A percentile compares a stretch with the other conserved stretches of the same genome.
Evolutionary conservation across 2,113 vertebrate genomes (phyloP).

Genomic region (Chlorodrepanis virens): DNA sequence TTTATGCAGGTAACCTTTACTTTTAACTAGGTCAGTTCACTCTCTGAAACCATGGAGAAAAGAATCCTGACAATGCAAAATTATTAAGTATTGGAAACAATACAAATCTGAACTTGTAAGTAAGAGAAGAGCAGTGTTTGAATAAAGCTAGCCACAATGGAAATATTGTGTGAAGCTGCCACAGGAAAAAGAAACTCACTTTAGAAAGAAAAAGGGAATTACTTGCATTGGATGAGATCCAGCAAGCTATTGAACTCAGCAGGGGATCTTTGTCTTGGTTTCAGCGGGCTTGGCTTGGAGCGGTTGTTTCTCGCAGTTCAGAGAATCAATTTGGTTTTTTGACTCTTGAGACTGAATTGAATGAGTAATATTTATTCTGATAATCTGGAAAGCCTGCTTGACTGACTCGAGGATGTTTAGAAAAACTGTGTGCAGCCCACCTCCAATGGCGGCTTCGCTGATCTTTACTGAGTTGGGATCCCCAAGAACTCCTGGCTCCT

Average conservation of each 20-base stretch:
- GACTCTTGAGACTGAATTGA: background rate
- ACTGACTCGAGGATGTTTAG: background rate
- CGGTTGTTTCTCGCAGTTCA: background rate
- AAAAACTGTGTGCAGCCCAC: background rate
- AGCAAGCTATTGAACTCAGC: constrained; percentile 16
- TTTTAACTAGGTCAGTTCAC: constrained; percentile 45
- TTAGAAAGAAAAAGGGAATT: background rate
- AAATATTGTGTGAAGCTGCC: background rate
- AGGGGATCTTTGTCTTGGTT: constrained; percentile 32
- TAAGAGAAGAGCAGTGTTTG: background rate
- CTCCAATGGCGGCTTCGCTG: fast-evolving
- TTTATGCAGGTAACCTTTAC: constrained; percentile 39
- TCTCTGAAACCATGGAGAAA: background rate
- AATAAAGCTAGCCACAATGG: background rate
- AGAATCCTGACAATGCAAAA: background rate
- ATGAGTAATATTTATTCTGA: background rate
- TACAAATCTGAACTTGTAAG: background rate
- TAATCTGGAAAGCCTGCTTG: background rate
- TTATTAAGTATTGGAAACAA: background rate
- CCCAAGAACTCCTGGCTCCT: fast-evolving
- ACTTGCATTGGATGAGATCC: background rate
- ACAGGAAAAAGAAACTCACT: background rate
- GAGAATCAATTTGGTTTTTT: background rate
- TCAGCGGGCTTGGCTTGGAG: background rate
- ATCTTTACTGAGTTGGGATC: background rate